Conservation (phyloP, 1,140 invertebrate genomes). For the Probaryconus sp. region DNA sequence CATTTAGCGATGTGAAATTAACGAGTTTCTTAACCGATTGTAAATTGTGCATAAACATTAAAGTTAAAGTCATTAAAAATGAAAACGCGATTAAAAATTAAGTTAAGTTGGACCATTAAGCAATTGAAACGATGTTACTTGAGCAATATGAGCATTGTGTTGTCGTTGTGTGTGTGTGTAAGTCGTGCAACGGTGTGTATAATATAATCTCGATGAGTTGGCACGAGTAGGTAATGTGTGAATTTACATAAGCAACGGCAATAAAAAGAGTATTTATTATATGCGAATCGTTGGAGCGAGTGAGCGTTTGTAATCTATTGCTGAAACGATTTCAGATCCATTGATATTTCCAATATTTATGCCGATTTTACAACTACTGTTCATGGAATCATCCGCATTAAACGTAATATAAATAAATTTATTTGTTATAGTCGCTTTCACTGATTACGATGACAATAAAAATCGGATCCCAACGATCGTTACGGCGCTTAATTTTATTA, state of each 20-base stretch:
- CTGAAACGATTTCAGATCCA: conserved; percentile 39
- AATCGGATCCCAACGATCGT: too few relatives aligned
- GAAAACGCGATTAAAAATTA: too few relatives aligned
- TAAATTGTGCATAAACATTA: too few relatives aligned
- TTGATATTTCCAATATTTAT: conserved; percentile 57
- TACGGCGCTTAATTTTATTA: too few relatives aligned
- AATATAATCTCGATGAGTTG: conserved; percentile 47
- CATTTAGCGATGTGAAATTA: too few relatives aligned
- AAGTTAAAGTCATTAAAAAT: too few relatives aligned
- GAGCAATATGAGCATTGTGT: too few relatives aligned
- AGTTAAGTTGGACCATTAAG: too few relatives aligned
- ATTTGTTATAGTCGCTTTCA: conserved; percentile 18
- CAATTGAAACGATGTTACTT: too few relatives aligned
- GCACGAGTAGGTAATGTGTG: conserved; percentile 48
- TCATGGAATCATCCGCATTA: conserved; percentile 39
- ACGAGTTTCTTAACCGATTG: too few relatives aligned
- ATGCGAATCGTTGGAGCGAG: conserved; percentile 34
- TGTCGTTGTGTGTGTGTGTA: too few relatives aligned
- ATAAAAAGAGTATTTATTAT: conserved; percentile 51
- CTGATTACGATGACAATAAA: conserved; percentile 45
- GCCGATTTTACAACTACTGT: conserved; percentile 42
- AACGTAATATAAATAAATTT: conserved; percentile 31
- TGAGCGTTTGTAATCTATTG: conserved; percentile 36
- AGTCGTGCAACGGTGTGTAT: too few relatives aligned
- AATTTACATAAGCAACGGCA: conserved; percentile 53